phyloP scores from a whole-genome alignment of 2,797 vertebrate species.

The Limnodromus scolopaceus region DNA sequence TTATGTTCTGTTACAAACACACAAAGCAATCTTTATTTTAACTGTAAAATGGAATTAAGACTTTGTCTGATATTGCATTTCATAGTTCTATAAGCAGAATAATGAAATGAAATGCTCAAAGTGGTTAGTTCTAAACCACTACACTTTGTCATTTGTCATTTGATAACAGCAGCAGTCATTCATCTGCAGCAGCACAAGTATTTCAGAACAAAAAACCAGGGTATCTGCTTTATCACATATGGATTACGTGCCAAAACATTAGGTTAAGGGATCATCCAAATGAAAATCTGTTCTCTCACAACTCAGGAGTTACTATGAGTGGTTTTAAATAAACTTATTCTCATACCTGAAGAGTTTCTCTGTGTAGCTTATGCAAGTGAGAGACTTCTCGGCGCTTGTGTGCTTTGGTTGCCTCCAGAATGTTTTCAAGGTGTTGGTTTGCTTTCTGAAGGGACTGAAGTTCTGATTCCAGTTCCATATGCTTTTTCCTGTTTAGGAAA shows the following conservation, averaged over 20 bases:
- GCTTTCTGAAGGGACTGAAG: slow-evolving; percentile 91
- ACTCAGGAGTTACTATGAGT: background rate
- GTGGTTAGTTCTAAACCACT: background rate
- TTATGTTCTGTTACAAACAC: slow-evolving; percentile 84
- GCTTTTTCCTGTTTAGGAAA: slow-evolving; percentile 84
- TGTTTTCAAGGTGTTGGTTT: slow-evolving; percentile 92
- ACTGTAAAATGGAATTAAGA: background rate
- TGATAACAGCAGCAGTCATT: background rate
- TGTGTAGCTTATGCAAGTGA: slow-evolving; percentile 91
- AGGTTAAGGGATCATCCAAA: background rate
- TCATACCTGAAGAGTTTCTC: slow-evolving; percentile 91
- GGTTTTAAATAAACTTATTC: background rate
- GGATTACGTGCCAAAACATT: background rate
- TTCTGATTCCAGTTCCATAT: slow-evolving; percentile 90
- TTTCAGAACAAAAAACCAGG: background rate
- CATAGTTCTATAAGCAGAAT: background rate
- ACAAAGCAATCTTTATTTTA: slow-evolving; percentile 11
- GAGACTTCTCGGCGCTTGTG: slow-evolving; percentile 90
- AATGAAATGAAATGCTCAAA: background rate
- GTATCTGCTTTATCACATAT: background rate
- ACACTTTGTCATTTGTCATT: background rate
- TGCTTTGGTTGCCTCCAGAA: slow-evolving; percentile 92
- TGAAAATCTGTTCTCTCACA: background rate
- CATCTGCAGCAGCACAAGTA: background rate
- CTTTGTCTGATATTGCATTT: background rate